These are phyloP conservation scores for Bubo bubo DNA, from an alignment of 2,113 vertebrate species.

Conservation along the genomic window DNA sequence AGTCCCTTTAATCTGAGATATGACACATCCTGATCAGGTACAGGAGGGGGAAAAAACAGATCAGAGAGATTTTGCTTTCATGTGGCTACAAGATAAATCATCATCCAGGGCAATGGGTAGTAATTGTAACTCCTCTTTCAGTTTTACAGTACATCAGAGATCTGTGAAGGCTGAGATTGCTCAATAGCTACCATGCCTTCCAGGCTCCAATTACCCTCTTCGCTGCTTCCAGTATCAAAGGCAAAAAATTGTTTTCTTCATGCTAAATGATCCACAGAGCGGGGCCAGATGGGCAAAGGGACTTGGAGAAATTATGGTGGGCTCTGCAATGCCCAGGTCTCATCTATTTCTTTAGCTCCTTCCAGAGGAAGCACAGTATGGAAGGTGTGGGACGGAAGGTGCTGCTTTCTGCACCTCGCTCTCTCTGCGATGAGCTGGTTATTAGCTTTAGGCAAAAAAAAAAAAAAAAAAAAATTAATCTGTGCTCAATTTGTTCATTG, in stretches of 20 bases:
- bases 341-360: not conserved
- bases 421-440: not conserved
- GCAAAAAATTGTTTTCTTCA: not conserved
- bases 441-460: not conserved
- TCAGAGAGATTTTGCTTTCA: conserved; percentile 29
- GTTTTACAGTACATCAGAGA: not conserved
- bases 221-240: not conserved
- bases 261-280: not conserved
- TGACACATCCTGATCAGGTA: not conserved
- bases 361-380: fast-evolving
- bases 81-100: not conserved
- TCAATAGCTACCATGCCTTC: not conserved
- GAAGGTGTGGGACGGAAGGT: not conserved
- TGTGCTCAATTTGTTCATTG: not conserved
- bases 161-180: not conserved
- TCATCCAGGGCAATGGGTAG: not conserved
- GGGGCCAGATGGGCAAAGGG: not conserved
- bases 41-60: fast-evolving
- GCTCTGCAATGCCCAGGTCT: not conserved
- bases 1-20: conserved; percentile 1
- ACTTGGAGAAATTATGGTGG: not conserved
- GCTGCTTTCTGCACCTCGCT: not conserved
- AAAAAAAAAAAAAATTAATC: not conserved
- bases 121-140: not conserved
- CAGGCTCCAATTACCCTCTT: conserved; percentile 36